Base-by-base conservation (phyloP, 2,888 invertebrate genomes). In the Nephrocerus scutellatus region DNA sequence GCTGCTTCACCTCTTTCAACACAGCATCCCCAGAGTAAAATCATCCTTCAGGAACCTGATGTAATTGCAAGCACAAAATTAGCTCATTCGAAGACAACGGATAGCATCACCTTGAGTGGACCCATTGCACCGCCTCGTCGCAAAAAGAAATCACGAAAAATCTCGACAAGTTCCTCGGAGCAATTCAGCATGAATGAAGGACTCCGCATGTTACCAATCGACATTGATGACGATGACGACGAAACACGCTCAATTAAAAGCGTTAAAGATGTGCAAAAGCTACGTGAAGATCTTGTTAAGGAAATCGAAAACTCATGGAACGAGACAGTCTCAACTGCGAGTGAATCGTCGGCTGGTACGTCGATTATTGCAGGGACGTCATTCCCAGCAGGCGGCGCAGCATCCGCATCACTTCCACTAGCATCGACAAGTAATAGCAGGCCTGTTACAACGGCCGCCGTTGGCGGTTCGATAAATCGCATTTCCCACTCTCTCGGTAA, bases 1-100 rank as follows among this genome's bases (percentile, higher is more conserved):
- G n/a, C n/a, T n/a, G n/a, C n/a, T n/a, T n/a, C n/a, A n/a, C n/a
- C n/a, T n/a, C n/a, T n/a, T n/a, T n/a, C n/a, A 22, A 22, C 7
- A 22, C 7, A 20, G n/a, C 21, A 24, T 15, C 8, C 12, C 16
- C 36, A 43, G 13, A 55, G 44, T 39, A 54, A 54, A 37, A 56
- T 67, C 16, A 59, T 65, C 30, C 48, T 67, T 15, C 68, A 68
- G 49, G 91, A 91, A 68, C 92, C 92, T 3, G 92, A 93, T 70
- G 88, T 92, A 57, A 89, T 92, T 53, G 88, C 89, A 41, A 92
- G 91, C 70, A 88, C 91, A 47, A 92, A 91, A 62, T 71, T 79
- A 40, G 66, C 69, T 47, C 65, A 68, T 49, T 66, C 69, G 12
- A 70, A 68, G 55, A 70, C 67, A 43, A 67, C 63, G 3, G 69